Evolutionary conservation across 1,140 invertebrate species (phyloP), one percentile per base, ranked within the genome.

Genomic region (Whitmania pigra): DNA sequence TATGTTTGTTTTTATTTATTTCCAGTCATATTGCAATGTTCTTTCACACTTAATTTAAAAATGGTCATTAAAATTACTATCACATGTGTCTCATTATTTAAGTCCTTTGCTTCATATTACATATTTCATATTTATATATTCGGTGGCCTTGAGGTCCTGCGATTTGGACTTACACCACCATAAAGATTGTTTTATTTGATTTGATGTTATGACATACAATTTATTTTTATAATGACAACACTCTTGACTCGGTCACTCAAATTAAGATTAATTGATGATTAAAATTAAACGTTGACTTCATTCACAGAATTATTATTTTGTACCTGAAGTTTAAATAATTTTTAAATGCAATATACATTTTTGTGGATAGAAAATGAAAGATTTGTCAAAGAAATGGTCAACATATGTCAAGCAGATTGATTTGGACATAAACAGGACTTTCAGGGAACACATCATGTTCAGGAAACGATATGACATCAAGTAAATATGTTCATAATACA

Each of bases 341-440:
- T 63, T 63, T 5, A 63, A 9, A 63, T 31, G 6, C 2, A 63
- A 22, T 31, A 4, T 63, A 31, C 15, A n/a, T 20, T 25, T 13
- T 25, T 31, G 29, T 31, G 29, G 11, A 63, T 74, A 88, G 77
- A 89, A 94, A 84, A 96, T 98, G 93, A 84, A 90, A 72, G 84
- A 88, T 76, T 83, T 93, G 75, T 94, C 94, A 1, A 87, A 91
- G 76, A 85, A 88, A 74, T 90, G 91, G 86, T 97, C 94, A 0
- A 93, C 93, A n/a, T 94, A 98, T 82, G 92, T 97, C 67, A 86
- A 93, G 74, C 96, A 99, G 84, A 99, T 99, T 77, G 96, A 99
- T 85, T 88, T 97, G 53, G 96, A 99, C 86, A 94, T 99, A 0
- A 97, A 97, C 83, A 87, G 96, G 77, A 97, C 97, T 77, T 99